Evolutionary conservation across 2,888 invertebrate genomes (phyloP).

Genomic region (Acronicta alni): DNA sequence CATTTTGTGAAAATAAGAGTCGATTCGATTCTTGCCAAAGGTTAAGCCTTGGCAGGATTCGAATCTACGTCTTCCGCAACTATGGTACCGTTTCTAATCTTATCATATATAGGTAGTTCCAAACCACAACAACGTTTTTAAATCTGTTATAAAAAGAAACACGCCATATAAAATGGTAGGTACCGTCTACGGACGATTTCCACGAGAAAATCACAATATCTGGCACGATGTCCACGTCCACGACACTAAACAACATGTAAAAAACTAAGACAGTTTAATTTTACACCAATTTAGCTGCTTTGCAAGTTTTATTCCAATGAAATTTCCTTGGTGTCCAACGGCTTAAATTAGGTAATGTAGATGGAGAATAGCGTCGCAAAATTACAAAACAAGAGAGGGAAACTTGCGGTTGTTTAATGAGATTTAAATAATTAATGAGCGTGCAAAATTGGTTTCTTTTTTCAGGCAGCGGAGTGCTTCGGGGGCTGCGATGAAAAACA

Average conservation of each 20-base stretch:
- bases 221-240: too few relatives aligned
- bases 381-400: slow-evolving; percentile 81
- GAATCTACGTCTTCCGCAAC: too few relatives aligned
- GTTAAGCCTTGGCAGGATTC: too few relatives aligned
- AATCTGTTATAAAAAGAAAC: too few relatives aligned
- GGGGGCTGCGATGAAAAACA: slow-evolving; percentile 82
- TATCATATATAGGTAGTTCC: too few relatives aligned
- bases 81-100: too few relatives aligned
- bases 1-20: too few relatives aligned
- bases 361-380: slow-evolving; percentile 73
- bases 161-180: too few relatives aligned
- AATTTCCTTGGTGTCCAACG: slow-evolving; percentile 67
- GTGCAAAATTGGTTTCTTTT: slow-evolving; percentile 88
- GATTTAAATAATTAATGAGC: slow-evolving; percentile 90
- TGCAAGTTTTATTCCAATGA: slow-evolving; percentile 46
- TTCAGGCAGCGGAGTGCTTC: slow-evolving; percentile 76
- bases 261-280: slow-evolving; percentile 41
- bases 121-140: too few relatives aligned
- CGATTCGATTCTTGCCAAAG: too few relatives aligned
- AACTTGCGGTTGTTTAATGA: slow-evolving; percentile 87
- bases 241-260: slow-evolving; percentile 24
- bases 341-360: slow-evolving; percentile 73
- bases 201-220: too few relatives aligned
- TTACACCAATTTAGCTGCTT: slow-evolving; percentile 31
- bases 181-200: too few relatives aligned